Percentiles rank a stretch among this genome's conserved stretches.
These are phyloP conservation scores for Alviniconcha strummeri DNA, from an alignment of 2,888 invertebrate species.

Conservation along the genomic window DNA sequence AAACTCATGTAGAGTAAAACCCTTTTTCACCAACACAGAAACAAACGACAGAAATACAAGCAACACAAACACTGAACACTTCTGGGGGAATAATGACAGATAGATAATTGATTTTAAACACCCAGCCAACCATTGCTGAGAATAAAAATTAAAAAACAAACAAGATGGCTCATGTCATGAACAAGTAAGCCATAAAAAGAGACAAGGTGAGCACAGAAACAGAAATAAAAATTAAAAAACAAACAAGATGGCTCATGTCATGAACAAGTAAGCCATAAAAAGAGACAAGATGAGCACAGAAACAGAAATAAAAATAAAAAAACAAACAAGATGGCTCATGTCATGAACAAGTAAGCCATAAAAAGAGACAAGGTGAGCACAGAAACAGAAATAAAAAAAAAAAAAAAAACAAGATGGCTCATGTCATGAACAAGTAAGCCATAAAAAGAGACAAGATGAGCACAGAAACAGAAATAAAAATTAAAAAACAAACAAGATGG, in stretches of 20 bases:
- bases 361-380: conserved; percentile 8
- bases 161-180: not conserved
- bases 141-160: no score
- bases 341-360: conserved; percentile 2
- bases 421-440: not conserved
- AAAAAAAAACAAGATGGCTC: no score
- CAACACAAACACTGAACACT: no score
- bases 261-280: conserved; percentile 4
- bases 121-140: no score
- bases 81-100: no score
- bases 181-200: not conserved
- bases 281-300: conserved; percentile 6
- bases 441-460: conserved; percentile 1
- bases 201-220: conserved; percentile 9
- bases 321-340: not conserved
- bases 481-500: no score
- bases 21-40: no score
- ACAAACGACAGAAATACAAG: no score
- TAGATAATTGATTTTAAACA: no score
- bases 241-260: not conserved
- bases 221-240: not conserved
- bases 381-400: not conserved
- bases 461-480: not conserved
- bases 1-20: no score
- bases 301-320: not conserved